phyloP scores from a whole-genome alignment of 35 echinoderm and acorn worm genomes.

The Eucidaris tribuloides region DNA sequence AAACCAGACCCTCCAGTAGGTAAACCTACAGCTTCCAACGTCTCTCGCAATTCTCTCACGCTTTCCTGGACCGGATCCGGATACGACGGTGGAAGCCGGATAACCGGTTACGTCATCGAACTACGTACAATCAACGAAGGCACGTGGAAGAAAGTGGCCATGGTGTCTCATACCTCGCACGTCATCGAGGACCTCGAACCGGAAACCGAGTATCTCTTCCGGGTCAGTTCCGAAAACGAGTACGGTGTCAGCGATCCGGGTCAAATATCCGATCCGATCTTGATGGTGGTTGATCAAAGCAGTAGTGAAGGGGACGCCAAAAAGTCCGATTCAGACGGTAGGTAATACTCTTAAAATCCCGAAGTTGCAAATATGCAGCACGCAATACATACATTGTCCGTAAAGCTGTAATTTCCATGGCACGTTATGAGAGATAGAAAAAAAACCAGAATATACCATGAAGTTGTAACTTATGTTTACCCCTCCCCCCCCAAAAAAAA shows the following conservation, averaged over 20 bases:
- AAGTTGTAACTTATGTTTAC: not conserved
- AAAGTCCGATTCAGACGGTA: constrained; percentile 46
- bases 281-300: constrained; percentile 49
- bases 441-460: too few species aligned
- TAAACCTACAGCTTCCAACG: constrained; percentile 67
- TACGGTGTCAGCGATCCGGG: constrained; percentile 80
- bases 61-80: constrained; percentile 78
- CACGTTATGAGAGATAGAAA: too few species aligned
- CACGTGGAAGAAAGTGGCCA: constrained; percentile 50
- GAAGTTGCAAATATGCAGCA: too few species aligned
- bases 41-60: constrained; percentile 54
- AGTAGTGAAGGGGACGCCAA: constrained; percentile 1
- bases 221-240: constrained; percentile 81
- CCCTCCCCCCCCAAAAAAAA: too few species aligned
- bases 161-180: constrained; percentile 62
- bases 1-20: constrained; percentile 92
- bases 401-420: too few species aligned
- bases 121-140: constrained; percentile 56
- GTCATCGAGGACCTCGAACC: constrained; percentile 59
- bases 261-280: constrained; percentile 43
- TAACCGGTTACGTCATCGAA: constrained; percentile 83
- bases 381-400: too few species aligned
- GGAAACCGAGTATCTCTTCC: constrained; percentile 89
- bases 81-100: constrained; percentile 89
- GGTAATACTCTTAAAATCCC: not conserved